Percentiles rank a stretch among this genome's conserved stretches.
phyloP scores from a whole-genome alignment of 2,797 vertebrate genomes.

The Aselliscus stoliczkanus region DNA sequence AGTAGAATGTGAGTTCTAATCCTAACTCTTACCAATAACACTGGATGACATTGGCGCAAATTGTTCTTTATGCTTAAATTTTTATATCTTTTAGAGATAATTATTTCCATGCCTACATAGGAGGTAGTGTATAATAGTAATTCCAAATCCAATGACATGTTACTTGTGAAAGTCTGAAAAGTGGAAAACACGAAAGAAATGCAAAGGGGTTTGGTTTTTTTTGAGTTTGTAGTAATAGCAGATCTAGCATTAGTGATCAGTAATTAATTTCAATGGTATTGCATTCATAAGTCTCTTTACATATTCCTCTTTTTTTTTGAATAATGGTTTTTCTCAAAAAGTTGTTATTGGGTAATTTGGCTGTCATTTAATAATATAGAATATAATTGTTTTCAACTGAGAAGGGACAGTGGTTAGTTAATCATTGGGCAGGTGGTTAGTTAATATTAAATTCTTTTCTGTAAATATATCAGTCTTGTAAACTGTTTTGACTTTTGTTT shows the following conservation, averaged over 20 bases:
- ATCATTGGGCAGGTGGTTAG: neutral
- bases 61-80: neutral
- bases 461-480: neutral
- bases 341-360: neutral
- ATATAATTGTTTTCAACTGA: neutral
- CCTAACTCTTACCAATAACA: neutral
- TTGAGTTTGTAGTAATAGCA: neutral
- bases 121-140: neutral
- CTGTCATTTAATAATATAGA: neutral
- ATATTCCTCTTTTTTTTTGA: neutral
- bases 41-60: neutral
- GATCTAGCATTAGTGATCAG: neutral
- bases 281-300: neutral
- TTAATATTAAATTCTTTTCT: neutral
- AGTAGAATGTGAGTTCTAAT: neutral
- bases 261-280: neutral
- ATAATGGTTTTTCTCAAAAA: neutral
- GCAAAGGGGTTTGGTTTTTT: rapidly evolving
- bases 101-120: neutral
- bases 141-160: neutral
- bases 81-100: neutral
- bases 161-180: neutral
- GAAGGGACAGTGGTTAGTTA: neutral
- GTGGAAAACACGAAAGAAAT: neutral
- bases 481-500: neutral